Evolutionary conservation across 2,888 invertebrate species (phyloP).

Genomic region (Lepeophtheirus nordmannii): DNA sequence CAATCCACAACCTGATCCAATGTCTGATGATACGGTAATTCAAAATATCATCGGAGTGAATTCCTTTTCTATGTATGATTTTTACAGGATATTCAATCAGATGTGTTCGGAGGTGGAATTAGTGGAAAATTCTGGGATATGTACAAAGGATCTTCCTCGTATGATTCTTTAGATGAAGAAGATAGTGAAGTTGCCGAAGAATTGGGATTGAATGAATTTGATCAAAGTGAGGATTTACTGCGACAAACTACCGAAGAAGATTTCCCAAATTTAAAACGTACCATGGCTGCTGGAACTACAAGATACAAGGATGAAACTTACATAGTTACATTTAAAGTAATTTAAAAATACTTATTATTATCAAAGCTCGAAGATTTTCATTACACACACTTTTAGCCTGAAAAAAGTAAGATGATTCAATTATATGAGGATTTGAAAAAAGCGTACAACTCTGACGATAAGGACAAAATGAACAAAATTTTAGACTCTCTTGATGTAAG

Average conservation of each 20-base stretch:
- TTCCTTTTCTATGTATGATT: background rate
- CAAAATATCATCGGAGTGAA: background rate
- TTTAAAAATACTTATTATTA: background rate
- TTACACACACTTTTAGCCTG: background rate
- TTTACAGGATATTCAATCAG: background rate
- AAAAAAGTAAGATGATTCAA: background rate
- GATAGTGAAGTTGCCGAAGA: slow-evolving; percentile 8
- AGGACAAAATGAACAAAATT: background rate
- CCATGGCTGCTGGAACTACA: background rate
- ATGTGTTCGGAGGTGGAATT: slow-evolving; percentile 13
- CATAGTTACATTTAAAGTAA: background rate
- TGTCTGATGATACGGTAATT: background rate
- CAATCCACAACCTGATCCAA: slow-evolving; percentile 16
- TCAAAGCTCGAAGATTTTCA: background rate
- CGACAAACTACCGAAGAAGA: background rate
- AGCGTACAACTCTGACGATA: background rate
- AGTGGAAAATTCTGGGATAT: slow-evolving; percentile 5
- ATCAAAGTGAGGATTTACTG: background rate
- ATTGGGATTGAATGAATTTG: background rate
- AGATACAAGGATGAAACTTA: background rate
- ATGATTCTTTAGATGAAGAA: background rate
- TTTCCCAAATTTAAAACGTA: background rate
- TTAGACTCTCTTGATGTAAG: background rate
- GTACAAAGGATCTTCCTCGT: background rate
- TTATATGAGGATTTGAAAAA: background rate